Base-by-base conservation (phyloP, 2,113 vertebrate species). In the Pedetes capensis region DNA sequence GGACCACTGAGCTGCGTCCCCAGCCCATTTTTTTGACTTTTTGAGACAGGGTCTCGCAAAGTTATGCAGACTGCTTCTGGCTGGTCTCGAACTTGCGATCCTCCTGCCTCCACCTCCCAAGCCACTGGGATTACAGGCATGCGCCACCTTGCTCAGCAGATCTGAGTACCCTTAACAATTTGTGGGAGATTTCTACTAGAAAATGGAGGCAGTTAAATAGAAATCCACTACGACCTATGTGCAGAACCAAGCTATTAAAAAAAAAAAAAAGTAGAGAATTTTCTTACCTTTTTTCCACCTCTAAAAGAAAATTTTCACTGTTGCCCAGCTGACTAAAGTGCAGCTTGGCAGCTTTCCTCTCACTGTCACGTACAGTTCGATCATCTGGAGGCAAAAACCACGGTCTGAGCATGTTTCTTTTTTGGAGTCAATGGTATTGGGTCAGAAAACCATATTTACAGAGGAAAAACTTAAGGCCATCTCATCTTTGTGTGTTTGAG, bases 241-340 rank as follows among this genome's bases (percentile, higher is more conserved):
- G 14, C 9, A 95, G 47, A 81, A 87, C n/a, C 34, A 92, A 96
- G 89, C 23, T 71, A n/a, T n/a, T 47, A 63, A 90, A 44, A 85
- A 63, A 69, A 18, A 3, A 11, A 66, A 53, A 69, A 17, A 57
- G 17, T 72, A 89, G 66, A 78, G n/a, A 91, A 87, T 89, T n/a
- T 53, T 95, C 97, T 97, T 97, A 95, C 97, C 93, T 96, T 94
- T 72, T 96, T 39, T 97, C 69, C 92, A 95, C 91, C 75, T 97
- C 95, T 80, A 93, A 86, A 84, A 96, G 96, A 82, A 97, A 96
- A 80, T 89, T 96, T 51, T 97, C 76, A 72, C 85, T 95, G 82
- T 97, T 97, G 51, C 63, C 89, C 61, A 87, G 93, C 61, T 92
- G 79, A 91, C 94, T 96, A 53, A 97, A 98, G 84, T 95, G 87